A percentile compares a stretch with the other conserved stretches of the same genome.
phyloP scores from a whole-genome alignment of 1,140 invertebrate species.

The Bombus pascuorum region DNA sequence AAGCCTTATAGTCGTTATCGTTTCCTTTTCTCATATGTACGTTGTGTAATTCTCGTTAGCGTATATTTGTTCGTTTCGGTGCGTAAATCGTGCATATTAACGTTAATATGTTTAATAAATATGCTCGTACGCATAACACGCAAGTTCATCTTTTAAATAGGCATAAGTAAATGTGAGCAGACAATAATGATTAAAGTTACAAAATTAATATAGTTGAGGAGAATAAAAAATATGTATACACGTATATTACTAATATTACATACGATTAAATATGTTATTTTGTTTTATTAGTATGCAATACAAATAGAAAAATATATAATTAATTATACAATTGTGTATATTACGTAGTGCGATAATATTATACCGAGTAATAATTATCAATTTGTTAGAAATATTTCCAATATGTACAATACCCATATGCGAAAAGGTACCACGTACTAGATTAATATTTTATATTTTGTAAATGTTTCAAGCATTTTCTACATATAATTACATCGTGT shows the following conservation, averaged over 20 bases:
- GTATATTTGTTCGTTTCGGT: not conserved
- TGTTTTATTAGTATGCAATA: slow-evolving; percentile 31
- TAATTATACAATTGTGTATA: not conserved
- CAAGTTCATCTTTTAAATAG: slow-evolving; percentile 68
- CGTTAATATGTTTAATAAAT: slow-evolving; percentile 27
- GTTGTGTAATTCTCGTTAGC: not conserved
- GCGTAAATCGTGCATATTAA: slow-evolving; percentile 13
- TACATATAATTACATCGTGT: not conserved
- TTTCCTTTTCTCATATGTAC: not conserved
- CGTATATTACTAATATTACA: slow-evolving; percentile 12
- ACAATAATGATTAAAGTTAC: slow-evolving; percentile 78
- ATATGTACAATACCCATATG: no score
- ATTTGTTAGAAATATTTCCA: not conserved
- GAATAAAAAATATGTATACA: slow-evolving; percentile 43
- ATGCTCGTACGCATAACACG: slow-evolving; percentile 5
- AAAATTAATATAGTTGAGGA: slow-evolving; percentile 64
- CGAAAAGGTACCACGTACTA: no score
- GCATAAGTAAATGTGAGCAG: slow-evolving; percentile 80
- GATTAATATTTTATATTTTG: not conserved
- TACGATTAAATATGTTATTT: slow-evolving; percentile 28
- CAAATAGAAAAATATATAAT: not conserved
- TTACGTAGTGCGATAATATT: slow-evolving; percentile 16
- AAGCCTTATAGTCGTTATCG: not conserved
- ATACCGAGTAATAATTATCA: not conserved
- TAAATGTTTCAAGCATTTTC: slow-evolving; percentile 9